These are phyloP conservation scores for Perodicticus potto DNA, from an alignment of 2,797 vertebrate species.

Conservation along the genomic window DNA sequence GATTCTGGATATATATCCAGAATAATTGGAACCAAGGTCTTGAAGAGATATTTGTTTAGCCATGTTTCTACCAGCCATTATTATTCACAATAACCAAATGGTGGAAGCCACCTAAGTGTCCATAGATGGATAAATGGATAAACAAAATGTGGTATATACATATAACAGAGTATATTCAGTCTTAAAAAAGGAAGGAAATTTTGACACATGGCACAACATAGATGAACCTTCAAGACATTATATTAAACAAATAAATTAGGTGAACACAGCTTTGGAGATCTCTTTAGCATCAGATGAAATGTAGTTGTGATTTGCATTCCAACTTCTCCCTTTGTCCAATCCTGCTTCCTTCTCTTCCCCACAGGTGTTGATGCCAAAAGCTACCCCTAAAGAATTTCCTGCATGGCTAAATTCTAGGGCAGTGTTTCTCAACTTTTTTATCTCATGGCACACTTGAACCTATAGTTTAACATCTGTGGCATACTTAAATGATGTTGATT, in stretches of 20 bases:
- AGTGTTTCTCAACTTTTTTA: too few relatives aligned
- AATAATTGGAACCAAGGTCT: constrained; percentile 1
- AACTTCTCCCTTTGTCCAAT: neutral
- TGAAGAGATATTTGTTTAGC: neutral
- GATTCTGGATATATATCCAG: neutral
- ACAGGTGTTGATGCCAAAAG: neutral
- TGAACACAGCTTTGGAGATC: neutral
- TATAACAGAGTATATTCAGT: neutral
- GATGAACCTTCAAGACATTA: neutral
- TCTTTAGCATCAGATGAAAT: neutral
- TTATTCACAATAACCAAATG: constrained; percentile 36
- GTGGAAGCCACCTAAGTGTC: neutral
- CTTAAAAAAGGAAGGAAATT: neutral
- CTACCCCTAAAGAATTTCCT: neutral
- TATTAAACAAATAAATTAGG: neutral
- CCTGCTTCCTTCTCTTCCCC: neutral
- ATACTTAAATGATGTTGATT: too few relatives aligned
- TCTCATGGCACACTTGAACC: too few relatives aligned
- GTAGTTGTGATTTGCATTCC: neutral
- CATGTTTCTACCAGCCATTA: neutral
- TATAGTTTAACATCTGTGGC: too few relatives aligned
- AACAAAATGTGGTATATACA: neutral
- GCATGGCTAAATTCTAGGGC: neutral
- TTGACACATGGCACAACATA: neutral
- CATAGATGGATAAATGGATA: neutral